Base-by-base conservation (phyloP, 2,888 invertebrate species). In the Nipponacmea schrenckii region DNA sequence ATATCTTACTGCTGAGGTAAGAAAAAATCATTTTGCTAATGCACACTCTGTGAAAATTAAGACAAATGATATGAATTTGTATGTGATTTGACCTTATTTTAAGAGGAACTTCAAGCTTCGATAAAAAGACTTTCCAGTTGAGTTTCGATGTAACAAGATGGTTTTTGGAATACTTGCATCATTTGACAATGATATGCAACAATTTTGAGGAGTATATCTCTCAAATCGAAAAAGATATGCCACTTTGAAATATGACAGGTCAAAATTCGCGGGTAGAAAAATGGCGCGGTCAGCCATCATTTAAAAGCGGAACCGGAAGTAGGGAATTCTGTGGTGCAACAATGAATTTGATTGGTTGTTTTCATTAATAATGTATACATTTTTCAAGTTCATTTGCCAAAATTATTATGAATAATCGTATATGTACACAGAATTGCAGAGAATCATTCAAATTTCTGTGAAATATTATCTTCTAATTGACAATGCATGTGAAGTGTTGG, bases 1-100 rank as follows among this genome's bases (percentile, higher is more conserved):
- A 92, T 99, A 99, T 91, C 92, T 99, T 84, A 99, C 99, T 79
- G 99, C 99, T 89, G 99, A 99, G 93, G 98, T 98, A 91, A 77
- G 81, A 74, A 4, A 8, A 5, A 8, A 39, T 8, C 5, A 31
- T 39, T 8, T 39, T 39, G 7, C 39, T 39, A 5, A 39, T 39
- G 39, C 39, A 39, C 10, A 8, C 39, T 39, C 39, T 39, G 39
- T 39, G 39, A 39, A 39, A 39, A 39, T 39, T 5, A 8, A 1
- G 39, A 39, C 39, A 39, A 39, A 5, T 39, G 39, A 39, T 39
- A 10, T 39, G 39, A 39, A 39, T 39, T 39, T 39, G 39, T 10
- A 39, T 7, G 8, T 39, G 10, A 39, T 10, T 39, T 39, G 3
- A 39, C 39, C 1, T 5, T 39, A 39, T 8, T 39, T 39, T 39